Base-by-base conservation (phyloP, 2,113 vertebrate species). In the Emberiza fucata region DNA sequence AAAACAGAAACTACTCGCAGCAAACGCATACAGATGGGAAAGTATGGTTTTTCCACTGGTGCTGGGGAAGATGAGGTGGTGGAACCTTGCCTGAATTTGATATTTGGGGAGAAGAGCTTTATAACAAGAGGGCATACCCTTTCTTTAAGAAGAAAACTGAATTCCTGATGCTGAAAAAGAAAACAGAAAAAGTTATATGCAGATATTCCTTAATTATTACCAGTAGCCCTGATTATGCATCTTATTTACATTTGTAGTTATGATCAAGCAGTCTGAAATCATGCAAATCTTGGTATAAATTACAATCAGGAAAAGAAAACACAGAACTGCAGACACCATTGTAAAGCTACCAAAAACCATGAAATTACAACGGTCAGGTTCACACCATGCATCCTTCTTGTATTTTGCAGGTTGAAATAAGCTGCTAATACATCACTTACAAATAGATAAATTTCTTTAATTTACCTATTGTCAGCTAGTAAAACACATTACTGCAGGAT, bases 61-160 rank as follows among this genome's bases (percentile, higher is more conserved):
- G 98, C 99, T 22, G 99, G 99, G 14, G 99, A 99, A 75, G 99
- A 98, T 13, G 98, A 98, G 7, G 98, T 98, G 85, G 97, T 98
- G 86, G 98, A 98, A 91, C 99, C 99, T 98, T 99, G 99, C 31
- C 99, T 98, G 97, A 99, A 99, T 96, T 99, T 99, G 97, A 99
- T 99, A 98, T 99, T 99, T 96, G 99, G 99, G 51, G 99, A 99
- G 97, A 99, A 99, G 63, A 99, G 99, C 97, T 99, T 99, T 97
- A 99, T 99, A 97, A 99, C 99, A 84, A 99, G 99, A 15, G 99
- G 99, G 96, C 99, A 99, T 28, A 99, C 99, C 2, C 99, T 98
- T 95, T 99, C 99, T 97, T 99, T 99, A 93, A 99, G 97, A 77
- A 99, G 98, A 97, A 99, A 99, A 94, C 99, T 99, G 98, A 99